Evolutionary conservation across 2,113 vertebrate genomes (phyloP).

Genomic region (Lepisosteus osseus): DNA sequence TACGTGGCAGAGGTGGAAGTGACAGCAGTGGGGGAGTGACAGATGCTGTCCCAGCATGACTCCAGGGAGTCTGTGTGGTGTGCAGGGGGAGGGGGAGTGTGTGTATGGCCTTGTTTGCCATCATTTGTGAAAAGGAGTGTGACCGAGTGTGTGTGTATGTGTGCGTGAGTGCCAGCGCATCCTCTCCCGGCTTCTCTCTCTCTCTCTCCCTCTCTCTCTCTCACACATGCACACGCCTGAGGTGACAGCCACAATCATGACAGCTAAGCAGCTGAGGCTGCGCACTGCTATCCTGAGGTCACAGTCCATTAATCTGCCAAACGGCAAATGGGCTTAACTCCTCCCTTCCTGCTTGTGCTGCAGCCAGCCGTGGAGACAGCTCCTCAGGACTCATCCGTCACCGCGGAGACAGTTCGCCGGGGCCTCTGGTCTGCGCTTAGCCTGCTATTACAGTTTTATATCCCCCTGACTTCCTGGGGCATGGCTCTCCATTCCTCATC

Average conservation of each 20-base stretch:
- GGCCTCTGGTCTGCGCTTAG: slow-evolving; percentile 14
- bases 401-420: not conserved
- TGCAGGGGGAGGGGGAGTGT: slow-evolving; percentile 17
- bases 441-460: slow-evolving; percentile 15
- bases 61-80: slow-evolving; percentile 36
- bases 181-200: slow-evolving; percentile 9
- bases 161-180: not conserved
- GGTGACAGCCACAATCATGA: not conserved
- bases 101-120: slow-evolving; percentile 27
- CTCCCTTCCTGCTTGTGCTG: not conserved
- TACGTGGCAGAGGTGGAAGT: slow-evolving; percentile 26
- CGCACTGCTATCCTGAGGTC: not conserved
- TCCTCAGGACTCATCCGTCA: not conserved
- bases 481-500: too few species aligned
- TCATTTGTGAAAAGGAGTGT: slow-evolving; percentile 23
- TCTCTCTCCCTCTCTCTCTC: too few species aligned
- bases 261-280: not conserved
- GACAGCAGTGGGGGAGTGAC: slow-evolving; percentile 26
- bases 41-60: slow-evolving; percentile 45
- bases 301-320: not conserved
- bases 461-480: not conserved
- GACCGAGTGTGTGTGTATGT: not conserved
- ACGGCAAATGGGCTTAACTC: not conserved
- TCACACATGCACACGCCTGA: not conserved
- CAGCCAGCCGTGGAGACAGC: not conserved